Evolutionary conservation across 2,113 vertebrate species (phyloP), one percentile per base, ranked within the genome.

Genomic region (Thunnus thynnus): DNA sequence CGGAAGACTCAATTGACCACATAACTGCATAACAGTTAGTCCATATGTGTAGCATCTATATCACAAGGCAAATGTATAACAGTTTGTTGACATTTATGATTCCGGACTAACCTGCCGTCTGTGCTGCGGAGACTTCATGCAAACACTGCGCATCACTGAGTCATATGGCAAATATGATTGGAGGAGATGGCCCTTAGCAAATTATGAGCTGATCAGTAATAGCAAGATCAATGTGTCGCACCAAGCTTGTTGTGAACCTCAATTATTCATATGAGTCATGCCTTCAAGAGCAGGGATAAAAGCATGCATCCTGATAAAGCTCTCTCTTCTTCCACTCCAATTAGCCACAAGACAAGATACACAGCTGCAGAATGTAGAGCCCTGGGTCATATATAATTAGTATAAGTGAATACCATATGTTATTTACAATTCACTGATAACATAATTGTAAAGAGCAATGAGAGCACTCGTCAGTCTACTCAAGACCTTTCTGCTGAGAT

Each of bases 171-270:
- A 57, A 60, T 10, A 61, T 60, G 18, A 71, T 27, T 18, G 17
- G 36, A 50, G 72, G 32, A 57, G n/a, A 64, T 25, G 5, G 65
- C 51, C 27, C 52, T 48, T 44, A n/a, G 36, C 50, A 17, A 55
- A 18, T 57, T 8, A 36, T 58, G 52, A n/a, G n/a, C 25, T 50
- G 30, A 64, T 82, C 72, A 63, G 12, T 62, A 47, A 74, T 47
- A 1, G 20, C 46, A 20, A 50, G 41, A 56, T 75, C 57, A 63
- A 14, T 68, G 56, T 25, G 54, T 41, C 20, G 14, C 55, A 51
- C 14, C 11, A 27, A 60, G 63, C 25, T 36, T 36, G 4, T 36
- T 46, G 17, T 11, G 13, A 61, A 61, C 14, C 16, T 60, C 41
- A 48, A 56, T 68, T 63, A 44, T 47, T 0, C 47, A 73, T 52